Evolutionary conservation across 2,888 invertebrate genomes (phyloP), one percentile per base, ranked within the genome.

Genomic region (Amphipyra tragopoginis): DNA sequence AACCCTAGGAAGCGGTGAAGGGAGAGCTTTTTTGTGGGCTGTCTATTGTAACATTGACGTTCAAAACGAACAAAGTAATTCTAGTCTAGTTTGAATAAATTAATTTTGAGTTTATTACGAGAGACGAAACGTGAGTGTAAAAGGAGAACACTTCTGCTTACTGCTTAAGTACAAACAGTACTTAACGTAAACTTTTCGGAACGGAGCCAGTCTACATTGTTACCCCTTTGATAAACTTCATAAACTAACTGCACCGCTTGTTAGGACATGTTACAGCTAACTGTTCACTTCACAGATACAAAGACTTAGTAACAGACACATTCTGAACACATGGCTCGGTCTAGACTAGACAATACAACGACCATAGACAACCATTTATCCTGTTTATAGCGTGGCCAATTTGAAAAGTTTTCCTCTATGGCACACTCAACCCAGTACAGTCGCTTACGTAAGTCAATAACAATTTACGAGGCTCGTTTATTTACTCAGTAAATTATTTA

Each of bases 291-390:
- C 48, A 54, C 5, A 26, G 43, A 63, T 52, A 66, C 60, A 72
- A 54, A 69, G 60, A 47, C 50, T 39, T 50, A 8, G 13, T 11
- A 15, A 57, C 43, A 45, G 13, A 62, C 39, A 57, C 21, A 21
- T 21, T 21, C n/a, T 38, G 38, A 54, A 67, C 57, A 72, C 52
- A 61, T 36, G 52, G 26, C 59, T 45, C 49, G 11, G 52, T 61
- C 70, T 65, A 65, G 69, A 60, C 60, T 58, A 70, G 51, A 58
- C 53, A 72, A 62, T 66, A 62, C 49, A 48, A 36, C 49, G 48
- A 13, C 54, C 53, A 69, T 57, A 55, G 38, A 51, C 48, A 55
- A 21, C 29, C 45, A 71, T 71, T 71, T 75, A 63, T 74, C 71
- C 63, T 63, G 56, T 68, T 69, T 53, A 67, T 56, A 47, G 47